Percentiles rank a stretch among this genome's conserved stretches.
Conservation (phyloP, 2,888 invertebrate species). For the Mesoligia furuncula region DNA sequence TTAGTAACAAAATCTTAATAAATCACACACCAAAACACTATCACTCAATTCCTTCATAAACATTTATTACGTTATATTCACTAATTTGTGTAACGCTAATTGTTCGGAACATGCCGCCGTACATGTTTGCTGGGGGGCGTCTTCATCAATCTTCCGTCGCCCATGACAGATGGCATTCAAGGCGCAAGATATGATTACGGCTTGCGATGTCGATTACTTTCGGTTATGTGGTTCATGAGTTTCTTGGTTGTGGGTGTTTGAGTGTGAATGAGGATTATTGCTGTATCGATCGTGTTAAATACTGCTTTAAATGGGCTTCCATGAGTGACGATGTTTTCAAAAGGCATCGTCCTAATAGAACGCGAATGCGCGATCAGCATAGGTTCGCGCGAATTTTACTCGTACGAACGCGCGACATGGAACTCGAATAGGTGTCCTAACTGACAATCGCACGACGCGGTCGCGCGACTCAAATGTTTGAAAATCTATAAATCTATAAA, state of each 20-base stretch:
- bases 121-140: conserved; percentile 65
- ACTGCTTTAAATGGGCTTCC: neutral
- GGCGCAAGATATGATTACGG: conserved; percentile 58
- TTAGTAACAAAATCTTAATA: conserved; percentile 30
- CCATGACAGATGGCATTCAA: conserved; percentile 65
- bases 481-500: no score
- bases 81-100: conserved; percentile 65
- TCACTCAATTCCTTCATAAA: conserved; percentile 79
- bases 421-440: no score
- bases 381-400: no score
- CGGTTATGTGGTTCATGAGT: conserved; percentile 15
- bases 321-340: neutral
- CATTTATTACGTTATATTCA: conserved; percentile 71
- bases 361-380: no score
- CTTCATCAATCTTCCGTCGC: conserved; percentile 67
- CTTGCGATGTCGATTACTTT: conserved; percentile 50
- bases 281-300: neutral
- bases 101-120: conserved; percentile 60
- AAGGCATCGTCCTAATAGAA: no score
- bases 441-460: no score
- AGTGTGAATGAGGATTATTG: conserved; percentile 6
- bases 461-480: no score
- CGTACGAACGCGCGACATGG: no score
- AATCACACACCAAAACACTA: conserved; percentile 75
- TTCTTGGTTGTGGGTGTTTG: conserved; percentile 11